Evolutionary conservation across 1,140 invertebrate genomes (phyloP), one percentile per base, ranked within the genome.

Genomic region (Araneus ventricosus): DNA sequence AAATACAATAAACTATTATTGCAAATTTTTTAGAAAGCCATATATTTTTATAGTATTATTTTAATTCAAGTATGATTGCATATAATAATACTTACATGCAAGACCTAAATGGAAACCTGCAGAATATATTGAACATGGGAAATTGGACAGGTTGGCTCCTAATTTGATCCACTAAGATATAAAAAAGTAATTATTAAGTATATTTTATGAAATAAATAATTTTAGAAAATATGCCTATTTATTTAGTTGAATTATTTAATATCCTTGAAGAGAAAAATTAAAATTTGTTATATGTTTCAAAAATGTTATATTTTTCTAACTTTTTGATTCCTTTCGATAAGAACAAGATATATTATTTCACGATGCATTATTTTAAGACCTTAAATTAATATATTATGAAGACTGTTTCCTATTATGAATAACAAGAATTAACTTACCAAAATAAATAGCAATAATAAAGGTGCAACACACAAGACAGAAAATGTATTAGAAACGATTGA

Each of bases 401-500:
- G n/a, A n/a, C n/a, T n/a, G n/a, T n/a, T n/a, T 45, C 10, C 8
- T 45, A 10, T 45, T 1, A 45, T 8, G 17, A 14, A 52, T 52
- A 52, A 67, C 0, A 14, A 27, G 7, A 67, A 27, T 2, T n/a
- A 70, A 95, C 96, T 96, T 95, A 97, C 97, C 95, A 99, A 96
- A 94, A 97, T 95, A 57, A 99, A 96, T 27, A 99, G 96, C 93
- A 99, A 95, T 57, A 99, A 95, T 93, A 99, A 95, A 37, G 99
- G 99, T 63, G 97, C 96, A 24, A 97, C 95, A 93, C 97, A 98
- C 4, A 99, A 96, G 34, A 96, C 96, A 86, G 98, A 99, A 95
- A 99, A 99, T 41, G 98, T 96, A 95, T 98, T 97, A 0, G 99
- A 99, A 57, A 99, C 97, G 84, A 97, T 95, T 79, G 97, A 96